Base-by-base conservation (phyloP, 1,140 invertebrate species). In the Bombus balteatus region DNA sequence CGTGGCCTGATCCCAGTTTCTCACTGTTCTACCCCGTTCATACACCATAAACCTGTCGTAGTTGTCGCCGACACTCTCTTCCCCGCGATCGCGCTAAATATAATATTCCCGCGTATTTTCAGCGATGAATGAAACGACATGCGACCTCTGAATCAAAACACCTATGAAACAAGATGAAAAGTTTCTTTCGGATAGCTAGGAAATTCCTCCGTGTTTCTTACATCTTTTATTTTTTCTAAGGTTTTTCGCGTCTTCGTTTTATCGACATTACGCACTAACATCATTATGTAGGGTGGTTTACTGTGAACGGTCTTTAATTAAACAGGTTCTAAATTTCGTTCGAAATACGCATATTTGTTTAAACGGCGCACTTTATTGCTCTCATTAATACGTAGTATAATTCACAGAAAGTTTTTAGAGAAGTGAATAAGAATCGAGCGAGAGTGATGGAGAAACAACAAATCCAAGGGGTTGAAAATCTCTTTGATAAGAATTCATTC, bases 81-180 rank as follows among this genome's bases (percentile, higher is more conserved):
- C 68, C 66, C n/a, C 62, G n/a, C 80, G 25, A 76, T 22, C 65
- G 22, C 71, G 66, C 83, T 86, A 88, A 86, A 86, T 88, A 88
- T 88, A 87, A 87, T 87, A 72, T 87, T 87, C 71, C 43, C 43
- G 78, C 37, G 77, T 88, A 88, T 88, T 88, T 86, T 81, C 87
- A 86, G 83, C 83, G 78, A 88, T 88, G 87, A 88, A 88, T 88
- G 87, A 86, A 88, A 86, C 65, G 32, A 75, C 53, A 85, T 13
- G 25, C 57, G 22, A 25, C 28, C 10, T 9, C 10, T 32, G 68
- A 59, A 83, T 83, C 74, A 47, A n/a, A 41, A 72, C 39, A 37
- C 28, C 70, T 39, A 28, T 18, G 15, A 39, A 59, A n/a, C 37
- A 1, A 3, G 25, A 32, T 39, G 73, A 59, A 65, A 41, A 68